Evolutionary conservation across 2,797 vertebrate genomes (phyloP).

Genomic region (Hypotaenidia okinawae): DNA sequence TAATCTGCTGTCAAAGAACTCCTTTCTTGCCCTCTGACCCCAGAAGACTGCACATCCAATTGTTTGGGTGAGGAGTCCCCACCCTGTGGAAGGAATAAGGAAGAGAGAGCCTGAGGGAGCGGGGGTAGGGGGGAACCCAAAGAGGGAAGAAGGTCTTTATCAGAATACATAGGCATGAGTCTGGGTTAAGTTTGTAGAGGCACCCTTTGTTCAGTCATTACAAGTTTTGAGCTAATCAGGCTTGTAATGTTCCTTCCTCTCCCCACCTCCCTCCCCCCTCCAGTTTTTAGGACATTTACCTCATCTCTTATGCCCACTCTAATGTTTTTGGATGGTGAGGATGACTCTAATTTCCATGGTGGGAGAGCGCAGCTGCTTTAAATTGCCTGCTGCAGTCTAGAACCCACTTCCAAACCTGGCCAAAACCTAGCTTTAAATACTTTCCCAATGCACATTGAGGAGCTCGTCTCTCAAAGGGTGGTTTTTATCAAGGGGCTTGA

Average conservation of each 20-base stretch:
- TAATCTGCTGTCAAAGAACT: not conserved
- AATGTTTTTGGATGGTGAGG: not conserved
- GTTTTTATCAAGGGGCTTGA: conserved; percentile 23
- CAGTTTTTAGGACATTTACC: not conserved
- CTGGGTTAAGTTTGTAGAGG: not conserved
- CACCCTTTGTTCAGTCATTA: not conserved
- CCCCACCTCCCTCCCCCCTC: not conserved
- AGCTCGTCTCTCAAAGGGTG: conserved; percentile 31
- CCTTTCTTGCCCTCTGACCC: not conserved
- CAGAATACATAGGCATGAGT: not conserved
- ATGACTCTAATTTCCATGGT: not conserved
- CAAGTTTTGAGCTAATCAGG: not conserved
- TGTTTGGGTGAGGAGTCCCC: not conserved
- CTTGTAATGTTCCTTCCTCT: not conserved
- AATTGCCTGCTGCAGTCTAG: not conserved
- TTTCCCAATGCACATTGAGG: not conserved
- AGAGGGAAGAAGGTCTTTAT: not conserved
- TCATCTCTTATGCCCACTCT: not conserved
- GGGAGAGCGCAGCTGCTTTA: not conserved
- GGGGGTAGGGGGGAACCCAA: fast-evolving
- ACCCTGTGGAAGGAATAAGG: not conserved
- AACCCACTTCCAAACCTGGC: not conserved
- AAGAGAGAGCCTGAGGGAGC: not conserved
- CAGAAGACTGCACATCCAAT: not conserved
- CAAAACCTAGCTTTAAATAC: not conserved